phyloP scores from a whole-genome alignment of 2,888 invertebrate species.

The Nemurella pictetii region DNA sequence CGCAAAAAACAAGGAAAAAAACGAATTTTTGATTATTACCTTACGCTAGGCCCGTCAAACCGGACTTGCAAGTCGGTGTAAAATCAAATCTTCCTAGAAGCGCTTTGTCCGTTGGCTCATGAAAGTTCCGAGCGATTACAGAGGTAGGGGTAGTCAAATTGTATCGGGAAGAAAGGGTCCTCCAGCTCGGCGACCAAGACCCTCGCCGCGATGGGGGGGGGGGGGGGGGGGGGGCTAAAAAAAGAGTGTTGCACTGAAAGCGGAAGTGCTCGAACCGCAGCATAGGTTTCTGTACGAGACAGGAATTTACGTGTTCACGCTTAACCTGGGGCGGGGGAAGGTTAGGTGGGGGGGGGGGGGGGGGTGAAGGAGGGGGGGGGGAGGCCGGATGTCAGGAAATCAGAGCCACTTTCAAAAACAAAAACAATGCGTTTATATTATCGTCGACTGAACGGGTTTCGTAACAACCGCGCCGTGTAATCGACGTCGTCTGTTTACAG shows the following conservation, averaged over 20 bases:
- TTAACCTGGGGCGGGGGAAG: too few species aligned
- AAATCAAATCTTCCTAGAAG: neutral
- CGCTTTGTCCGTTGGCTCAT: neutral
- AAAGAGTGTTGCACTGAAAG: neutral
- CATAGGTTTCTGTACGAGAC: neutral
- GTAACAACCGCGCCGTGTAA: neutral
- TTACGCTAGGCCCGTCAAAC: neutral
- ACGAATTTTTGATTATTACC: neutral
- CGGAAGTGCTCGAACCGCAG: neutral
- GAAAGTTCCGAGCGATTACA: neutral
- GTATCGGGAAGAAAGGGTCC: neutral
- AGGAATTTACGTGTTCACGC: neutral
- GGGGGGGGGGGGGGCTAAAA: neutral
- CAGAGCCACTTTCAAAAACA: neutral
- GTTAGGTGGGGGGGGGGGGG: neutral
- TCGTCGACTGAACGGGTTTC: neutral
- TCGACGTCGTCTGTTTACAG: neutral
- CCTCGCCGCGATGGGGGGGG: too few species aligned
- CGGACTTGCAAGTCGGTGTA: neutral
- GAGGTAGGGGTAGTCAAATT: neutral
- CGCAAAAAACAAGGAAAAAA: neutral
- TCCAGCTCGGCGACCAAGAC: neutral
- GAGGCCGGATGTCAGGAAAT: neutral
- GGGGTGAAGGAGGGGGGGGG: neutral
- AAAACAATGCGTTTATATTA: neutral